Base-by-base conservation (phyloP, 2,888 invertebrate species). In the Mycalesis mineus region DNA sequence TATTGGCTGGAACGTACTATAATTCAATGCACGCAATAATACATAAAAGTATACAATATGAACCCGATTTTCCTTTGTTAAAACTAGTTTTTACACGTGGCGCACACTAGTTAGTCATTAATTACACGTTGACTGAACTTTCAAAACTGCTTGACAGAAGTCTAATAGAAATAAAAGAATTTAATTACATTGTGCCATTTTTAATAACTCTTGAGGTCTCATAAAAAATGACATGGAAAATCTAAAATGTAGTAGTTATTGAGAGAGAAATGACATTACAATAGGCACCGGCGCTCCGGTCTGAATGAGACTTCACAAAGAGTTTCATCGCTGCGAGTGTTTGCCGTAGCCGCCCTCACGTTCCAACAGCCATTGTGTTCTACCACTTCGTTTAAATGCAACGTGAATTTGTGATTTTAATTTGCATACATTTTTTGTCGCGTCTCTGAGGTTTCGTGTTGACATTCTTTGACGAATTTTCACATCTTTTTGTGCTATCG, bases 251-350 rank as follows among this genome's bases (percentile, higher is more conserved):
- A 14, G n/a, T n/a, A n/a, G n/a, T n/a, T 22, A 36, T 22, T 9
- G n/a, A 33, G 11, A 40, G 11, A 17, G 45, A 42, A 45, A 57
- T 49, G 57, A 39, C 58, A 49, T 54, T 15, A 37, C 56, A 50
- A 56, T 53, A 22, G 52, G n/a, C 42, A 36, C 33, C 42, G 52
- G 31, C 40, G 22, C 50, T 17, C 33, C 31, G 50, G 62, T 54
- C 57, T 42, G 48, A 33, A 41, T 45, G 37, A 41, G 14, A 45
- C 52, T 33, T 29, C 52, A 54, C 49, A 53, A 55, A 36, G 52
- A 47, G n/a, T 57, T 57, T 60, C 55, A 55, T 52, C 51, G 60
- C 60, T 14, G 40, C 47, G 57, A 47, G 60, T 57, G 60, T 60
- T 62, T 62, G 60, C 60, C 41, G 22, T 49, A 29, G 50, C 56